Evolutionary conservation across 2,888 invertebrate genomes (phyloP), one percentile per base, ranked within the genome.

Genomic region (Caenorhabditis angaria): DNA sequence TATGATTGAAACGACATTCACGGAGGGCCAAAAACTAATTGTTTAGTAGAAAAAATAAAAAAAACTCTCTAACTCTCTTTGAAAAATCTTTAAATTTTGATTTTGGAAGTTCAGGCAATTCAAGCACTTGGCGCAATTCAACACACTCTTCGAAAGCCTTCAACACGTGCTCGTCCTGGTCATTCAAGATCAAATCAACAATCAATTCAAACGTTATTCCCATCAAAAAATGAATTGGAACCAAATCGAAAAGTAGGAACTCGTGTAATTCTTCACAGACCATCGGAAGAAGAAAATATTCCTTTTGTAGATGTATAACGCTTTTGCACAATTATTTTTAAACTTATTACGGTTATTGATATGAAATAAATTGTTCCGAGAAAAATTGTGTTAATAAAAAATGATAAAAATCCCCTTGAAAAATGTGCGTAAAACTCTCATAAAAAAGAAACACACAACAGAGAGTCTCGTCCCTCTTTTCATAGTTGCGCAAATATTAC

Each of bases 61-160:
- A 25, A 27, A 61, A 24, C 25, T 1, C 27, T 54, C 12, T 10
- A 6, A 41, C 22, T 54, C 54, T 54, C 27, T 54, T 24, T 54
- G 27, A 27, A 22, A 28, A 24, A 61, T 22, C 12, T 28, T 61
- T 29, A 24, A 18, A 24, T 48, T 35, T n/a, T n/a, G n/a, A n/a
- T n/a, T n/a, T n/a, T n/a, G n/a, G n/a, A n/a, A n/a, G n/a, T 41
- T 5, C 41, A 77, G 74, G 78, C 78, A 8, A 72, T 78, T 10
- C 68, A 60, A 14, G 78, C 78, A 4, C 63, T 78, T 22, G 69
- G 76, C 6, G 65, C 70, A 4, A 70, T 78, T 14, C 75, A 75
- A 59, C 70, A 78, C 53, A 69, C 73, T 20, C 65, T 78, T 58
- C 64, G 68, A 35, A 72, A 72, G 50, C 75, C 72, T 12, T 72